Conservation (phyloP, 92 coral and sea anemone species). For the Bergia puertoricense region DNA sequence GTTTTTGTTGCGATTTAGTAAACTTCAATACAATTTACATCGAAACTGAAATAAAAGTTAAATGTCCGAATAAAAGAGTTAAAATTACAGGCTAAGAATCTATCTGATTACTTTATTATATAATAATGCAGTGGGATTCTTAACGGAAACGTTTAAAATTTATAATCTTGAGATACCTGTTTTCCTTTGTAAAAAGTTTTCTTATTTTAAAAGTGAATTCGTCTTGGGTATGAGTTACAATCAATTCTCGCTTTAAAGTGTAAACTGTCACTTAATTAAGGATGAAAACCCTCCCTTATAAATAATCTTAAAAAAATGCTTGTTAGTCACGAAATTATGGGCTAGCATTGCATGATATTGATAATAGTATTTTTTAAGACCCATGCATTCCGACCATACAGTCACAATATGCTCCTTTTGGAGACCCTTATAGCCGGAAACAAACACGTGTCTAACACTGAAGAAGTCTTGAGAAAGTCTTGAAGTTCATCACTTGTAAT, state of each 20-base stretch:
- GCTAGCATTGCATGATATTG: constrained; percentile 23
- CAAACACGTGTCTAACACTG: too few relatives aligned
- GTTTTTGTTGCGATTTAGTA: neutral
- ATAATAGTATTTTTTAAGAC: neutral
- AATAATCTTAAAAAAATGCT: neutral
- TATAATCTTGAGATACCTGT: neutral
- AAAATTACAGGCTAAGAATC: neutral
- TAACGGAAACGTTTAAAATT: neutral
- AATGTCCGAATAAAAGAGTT: neutral
- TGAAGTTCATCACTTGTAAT: too few relatives aligned
- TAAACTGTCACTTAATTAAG: neutral
- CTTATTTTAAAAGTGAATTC: neutral
- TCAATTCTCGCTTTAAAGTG: neutral
- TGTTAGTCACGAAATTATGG: neutral
- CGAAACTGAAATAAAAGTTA: neutral
- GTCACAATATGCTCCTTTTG: neutral
- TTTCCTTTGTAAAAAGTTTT: neutral
- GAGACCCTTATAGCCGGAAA: too few relatives aligned
- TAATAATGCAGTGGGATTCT: neutral
- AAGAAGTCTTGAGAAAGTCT: too few relatives aligned
- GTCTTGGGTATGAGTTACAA: neutral
- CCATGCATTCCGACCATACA: constrained; percentile 10
- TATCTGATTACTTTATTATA: too few relatives aligned
- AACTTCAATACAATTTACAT: neutral
- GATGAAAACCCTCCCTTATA: neutral